A percentile compares a stretch with the other conserved stretches of the same genome.
Evolutionary conservation across 1,140 invertebrate species (phyloP).

Genomic region (Drosophila obscura): DNA sequence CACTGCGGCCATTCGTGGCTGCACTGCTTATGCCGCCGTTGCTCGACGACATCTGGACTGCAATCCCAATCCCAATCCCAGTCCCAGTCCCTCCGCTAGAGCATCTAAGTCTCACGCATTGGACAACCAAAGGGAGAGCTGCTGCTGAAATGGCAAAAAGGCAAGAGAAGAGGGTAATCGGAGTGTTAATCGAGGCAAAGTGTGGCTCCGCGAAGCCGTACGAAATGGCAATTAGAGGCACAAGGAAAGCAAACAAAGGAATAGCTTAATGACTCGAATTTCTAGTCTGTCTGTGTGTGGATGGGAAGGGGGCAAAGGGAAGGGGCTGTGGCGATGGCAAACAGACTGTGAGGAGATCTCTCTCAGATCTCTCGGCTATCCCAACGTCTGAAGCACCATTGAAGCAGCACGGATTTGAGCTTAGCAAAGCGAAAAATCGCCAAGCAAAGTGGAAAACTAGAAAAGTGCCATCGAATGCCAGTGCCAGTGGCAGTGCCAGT

Average conservation of each 20-base stretch:
- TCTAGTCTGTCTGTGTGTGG: background rate
- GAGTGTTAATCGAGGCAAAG: too few relatives aligned
- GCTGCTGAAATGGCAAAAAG: constrained; percentile 7
- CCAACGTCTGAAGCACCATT: too few relatives aligned
- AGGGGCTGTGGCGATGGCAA: background rate
- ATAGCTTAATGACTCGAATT: background rate
- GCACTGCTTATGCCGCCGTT: constrained; percentile 77
- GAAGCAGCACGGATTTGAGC: background rate
- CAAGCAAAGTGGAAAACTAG: constrained; percentile 29
- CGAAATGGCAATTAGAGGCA: background rate
- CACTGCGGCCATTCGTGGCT: constrained; percentile 80
- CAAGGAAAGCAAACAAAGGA: background rate
- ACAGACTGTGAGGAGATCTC: too few relatives aligned
- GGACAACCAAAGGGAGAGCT: constrained; percentile 1
- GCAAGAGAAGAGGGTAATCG: constrained; percentile 5
- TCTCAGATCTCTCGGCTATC: too few relatives aligned
- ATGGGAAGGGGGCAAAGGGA: background rate
- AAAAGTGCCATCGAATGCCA: constrained; percentile 35
- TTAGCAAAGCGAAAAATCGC: constrained; percentile 1
- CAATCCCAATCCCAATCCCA: constrained; percentile 8
- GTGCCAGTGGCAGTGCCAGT: too few relatives aligned
- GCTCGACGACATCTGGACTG: constrained; percentile 66
- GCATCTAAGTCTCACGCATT: constrained; percentile 47
- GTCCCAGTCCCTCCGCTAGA: background rate
- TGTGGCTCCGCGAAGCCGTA: background rate